phyloP scores from a whole-genome alignment of 2,113 vertebrate genomes.

The Corynorhinus townsendii region DNA sequence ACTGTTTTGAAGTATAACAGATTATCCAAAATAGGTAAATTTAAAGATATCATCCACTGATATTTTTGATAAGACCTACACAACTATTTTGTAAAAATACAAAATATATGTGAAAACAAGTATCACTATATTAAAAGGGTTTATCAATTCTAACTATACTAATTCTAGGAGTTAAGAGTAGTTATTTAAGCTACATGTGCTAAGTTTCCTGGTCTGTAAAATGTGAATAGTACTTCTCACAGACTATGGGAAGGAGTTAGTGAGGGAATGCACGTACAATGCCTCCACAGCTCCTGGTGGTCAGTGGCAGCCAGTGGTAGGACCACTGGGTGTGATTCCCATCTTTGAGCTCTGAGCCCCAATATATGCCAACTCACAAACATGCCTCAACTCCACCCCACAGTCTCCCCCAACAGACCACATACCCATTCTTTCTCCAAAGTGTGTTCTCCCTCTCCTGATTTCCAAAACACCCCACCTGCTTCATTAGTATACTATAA shows the following conservation, averaged over 20 bases:
- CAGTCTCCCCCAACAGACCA: neutral
- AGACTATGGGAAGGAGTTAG: neutral
- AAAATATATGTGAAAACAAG: conserved; percentile 14
- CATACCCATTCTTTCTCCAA: neutral
- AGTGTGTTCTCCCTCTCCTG: neutral
- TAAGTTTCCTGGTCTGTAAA: neutral
- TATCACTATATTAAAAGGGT: neutral
- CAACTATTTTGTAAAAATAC: conserved; percentile 19
- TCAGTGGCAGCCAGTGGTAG: neutral
- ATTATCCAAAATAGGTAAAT: conserved; percentile 11
- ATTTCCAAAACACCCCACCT: neutral
- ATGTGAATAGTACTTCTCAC: neutral
- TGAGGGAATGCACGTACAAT: neutral
- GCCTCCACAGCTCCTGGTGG: neutral
- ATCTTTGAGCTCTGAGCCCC: neutral
- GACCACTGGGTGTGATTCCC: neutral
- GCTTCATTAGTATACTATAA: neutral
- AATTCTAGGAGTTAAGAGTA: neutral
- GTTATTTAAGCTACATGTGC: neutral
- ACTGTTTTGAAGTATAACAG: neutral
- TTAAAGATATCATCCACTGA: neutral
- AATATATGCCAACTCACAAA: neutral
- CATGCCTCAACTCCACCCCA: neutral
- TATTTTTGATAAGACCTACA: neutral
- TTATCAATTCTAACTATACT: neutral